These are phyloP conservation scores for Hypolimnas misippus DNA, from an alignment of 2,888 invertebrate species.

Conservation along the genomic window DNA sequence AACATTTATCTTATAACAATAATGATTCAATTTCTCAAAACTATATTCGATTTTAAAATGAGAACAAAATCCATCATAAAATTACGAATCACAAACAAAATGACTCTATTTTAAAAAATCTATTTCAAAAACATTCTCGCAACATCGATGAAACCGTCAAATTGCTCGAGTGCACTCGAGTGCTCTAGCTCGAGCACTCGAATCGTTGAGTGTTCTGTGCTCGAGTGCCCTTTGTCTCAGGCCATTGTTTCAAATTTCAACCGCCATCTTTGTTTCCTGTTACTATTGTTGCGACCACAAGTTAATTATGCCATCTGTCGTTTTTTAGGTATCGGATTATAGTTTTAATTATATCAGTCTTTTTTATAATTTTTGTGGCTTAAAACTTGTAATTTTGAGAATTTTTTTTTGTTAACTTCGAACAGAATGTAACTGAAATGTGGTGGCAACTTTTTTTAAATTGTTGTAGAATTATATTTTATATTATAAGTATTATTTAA, in stretches of 20 bases:
- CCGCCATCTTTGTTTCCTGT: slow-evolving; percentile 42
- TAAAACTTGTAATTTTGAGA: background rate
- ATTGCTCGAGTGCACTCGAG: slow-evolving; percentile 40
- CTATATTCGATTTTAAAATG: no score
- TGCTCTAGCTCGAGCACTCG: slow-evolving; percentile 30
- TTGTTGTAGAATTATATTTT: background rate
- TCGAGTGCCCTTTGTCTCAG: slow-evolving; percentile 35
- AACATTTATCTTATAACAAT: no score
- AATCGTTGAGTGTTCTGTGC: slow-evolving; percentile 22
- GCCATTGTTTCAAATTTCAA: slow-evolving; percentile 42
- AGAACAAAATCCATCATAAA: no score
- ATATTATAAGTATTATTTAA: background rate
- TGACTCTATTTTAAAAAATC: slow-evolving; percentile 7
- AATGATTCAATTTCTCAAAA: no score
- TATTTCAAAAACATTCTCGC: slow-evolving; percentile 18
- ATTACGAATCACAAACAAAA: no score
- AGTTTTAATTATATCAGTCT: slow-evolving; percentile 20
- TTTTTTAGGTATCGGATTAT: slow-evolving; percentile 23
- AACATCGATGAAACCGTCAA: slow-evolving; percentile 33
- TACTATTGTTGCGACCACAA: slow-evolving; percentile 37
- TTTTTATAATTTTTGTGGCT: slow-evolving; percentile 9
- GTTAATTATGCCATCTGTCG: slow-evolving; percentile 62
- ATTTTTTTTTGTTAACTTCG: background rate
- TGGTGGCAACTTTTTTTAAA: background rate
- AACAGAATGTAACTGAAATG: background rate